These are phyloP conservation scores for Exocentrus adspersus DNA, from an alignment of 2,888 invertebrate genomes.

Conservation along the genomic window DNA sequence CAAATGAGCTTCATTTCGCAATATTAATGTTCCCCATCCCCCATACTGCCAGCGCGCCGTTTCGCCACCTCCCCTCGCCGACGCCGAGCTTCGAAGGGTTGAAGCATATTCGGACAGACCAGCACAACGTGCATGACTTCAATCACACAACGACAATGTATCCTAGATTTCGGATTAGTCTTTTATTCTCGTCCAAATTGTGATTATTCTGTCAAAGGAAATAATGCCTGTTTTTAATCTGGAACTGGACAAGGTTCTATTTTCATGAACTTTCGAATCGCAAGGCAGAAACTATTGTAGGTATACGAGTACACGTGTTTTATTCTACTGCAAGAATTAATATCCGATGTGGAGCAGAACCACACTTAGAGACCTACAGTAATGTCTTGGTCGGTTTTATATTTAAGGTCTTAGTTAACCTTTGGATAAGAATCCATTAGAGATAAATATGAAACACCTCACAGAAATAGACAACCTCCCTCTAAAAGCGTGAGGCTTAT, in stretches of 20 bases:
- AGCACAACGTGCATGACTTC: slow-evolving; percentile 45
- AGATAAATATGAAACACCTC: too few species aligned
- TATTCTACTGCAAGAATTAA: too few species aligned
- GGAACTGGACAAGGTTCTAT: neutral
- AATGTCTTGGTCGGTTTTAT: too few species aligned
- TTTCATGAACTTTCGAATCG: neutral
- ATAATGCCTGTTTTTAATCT: neutral
- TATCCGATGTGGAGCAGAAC: too few species aligned
- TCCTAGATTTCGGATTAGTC: slow-evolving; percentile 37
- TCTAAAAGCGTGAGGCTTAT: too few species aligned
- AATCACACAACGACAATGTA: slow-evolving; percentile 44
- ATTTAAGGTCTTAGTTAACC: too few species aligned
- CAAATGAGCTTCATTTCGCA: slow-evolving; percentile 91
- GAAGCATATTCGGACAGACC: slow-evolving; percentile 49
- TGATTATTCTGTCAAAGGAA: slow-evolving; percentile 32
- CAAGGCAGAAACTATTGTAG: neutral
- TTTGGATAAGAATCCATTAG: too few species aligned
- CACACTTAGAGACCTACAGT: too few species aligned
- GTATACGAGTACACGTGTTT: too few species aligned
- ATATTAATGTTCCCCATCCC: slow-evolving; percentile 82
- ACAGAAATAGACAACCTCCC: too few species aligned
- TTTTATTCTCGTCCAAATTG: slow-evolving; percentile 32
- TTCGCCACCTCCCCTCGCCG: slow-evolving; percentile 49
- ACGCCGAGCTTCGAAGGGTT: slow-evolving; percentile 47
- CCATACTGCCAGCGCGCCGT: slow-evolving; percentile 52